Conservation (phyloP, 2,113 vertebrate species). For the Grantiella picta region DNA sequence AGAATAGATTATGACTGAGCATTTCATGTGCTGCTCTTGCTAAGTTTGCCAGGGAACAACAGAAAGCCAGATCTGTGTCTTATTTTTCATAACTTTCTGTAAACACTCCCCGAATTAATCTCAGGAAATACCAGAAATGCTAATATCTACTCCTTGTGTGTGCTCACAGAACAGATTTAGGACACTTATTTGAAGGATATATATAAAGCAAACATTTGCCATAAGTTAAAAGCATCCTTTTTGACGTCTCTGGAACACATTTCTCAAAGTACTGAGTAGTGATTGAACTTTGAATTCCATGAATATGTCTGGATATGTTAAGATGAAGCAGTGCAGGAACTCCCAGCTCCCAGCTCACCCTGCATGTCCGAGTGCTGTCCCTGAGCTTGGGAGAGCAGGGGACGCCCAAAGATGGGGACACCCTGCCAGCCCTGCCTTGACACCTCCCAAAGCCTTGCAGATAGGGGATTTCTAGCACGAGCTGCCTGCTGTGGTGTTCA, state of each 20-base stretch:
- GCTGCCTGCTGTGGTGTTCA: background rate
- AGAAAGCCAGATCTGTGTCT: background rate
- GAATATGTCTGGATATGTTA: background rate
- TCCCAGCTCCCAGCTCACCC: background rate
- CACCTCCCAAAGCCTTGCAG: background rate
- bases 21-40: background rate
- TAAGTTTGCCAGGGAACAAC: background rate
- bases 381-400: background rate
- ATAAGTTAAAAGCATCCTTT: background rate
- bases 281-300: background rate
- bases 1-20: background rate
- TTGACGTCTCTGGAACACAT: background rate
- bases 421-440: background rate
- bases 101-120: background rate
- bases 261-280: background rate
- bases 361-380: background rate
- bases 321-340: background rate
- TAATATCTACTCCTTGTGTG: background rate
- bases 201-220: background rate
- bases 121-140: background rate
- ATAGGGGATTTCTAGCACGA: background rate
- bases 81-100: background rate
- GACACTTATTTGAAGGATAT: background rate
- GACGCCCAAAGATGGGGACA: background rate
- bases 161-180: constrained; percentile 4